Evolutionary conservation across 2,797 vertebrate species (phyloP), one percentile per base, ranked within the genome.

Genomic region (Tadarida brasiliensis): DNA sequence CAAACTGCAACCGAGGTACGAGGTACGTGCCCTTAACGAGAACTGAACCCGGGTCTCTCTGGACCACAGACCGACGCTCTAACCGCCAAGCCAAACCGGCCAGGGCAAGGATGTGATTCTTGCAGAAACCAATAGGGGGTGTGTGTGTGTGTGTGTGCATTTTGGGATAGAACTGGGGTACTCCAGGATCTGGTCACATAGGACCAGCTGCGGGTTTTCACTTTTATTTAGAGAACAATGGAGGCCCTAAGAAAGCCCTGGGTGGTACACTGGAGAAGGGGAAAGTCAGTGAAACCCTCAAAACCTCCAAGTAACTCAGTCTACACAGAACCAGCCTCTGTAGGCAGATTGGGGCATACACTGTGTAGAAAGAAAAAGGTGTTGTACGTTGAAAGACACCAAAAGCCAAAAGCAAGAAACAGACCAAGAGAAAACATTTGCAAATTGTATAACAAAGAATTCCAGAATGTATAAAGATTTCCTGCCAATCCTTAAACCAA

Each of bases 101-200:
- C n/a, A n/a, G n/a, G n/a, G n/a, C n/a, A 70, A 35, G 54, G 11
- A 28, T 95, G 92, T 85, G 80, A 57, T 94, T 81, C 84, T 70
- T 73, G 30, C 22, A 57, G 71, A 78, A 33, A 86, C 90, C 97
- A 93, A 77, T 82, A 94, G 96, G 47, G 80, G 85, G 81, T 3
- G 3, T n/a, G 63, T n/a, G 63, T 68, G 22, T 35, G 56, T 88
- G 87, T 12, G 20, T 84, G 91, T 44, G 39, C 81, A 33, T 74
- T 78, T 91, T 2, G 57, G 67, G 56, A 47, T 84, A 83, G 70
- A 87, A 54, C 22, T 20, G 16, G 49, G 57, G 24, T 14, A 26
- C 3, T 2, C 9, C 15, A 67, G 30, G 19, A 57, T 11, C 5
- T 8, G 0, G 49, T 30, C 24, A 39, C 54, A 10, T 1, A 1